A percentile compares a stretch with the other conserved stretches of the same genome.
Evolutionary conservation across 2,888 invertebrate species (phyloP).

Genomic region (Mallateleia sp.): DNA sequence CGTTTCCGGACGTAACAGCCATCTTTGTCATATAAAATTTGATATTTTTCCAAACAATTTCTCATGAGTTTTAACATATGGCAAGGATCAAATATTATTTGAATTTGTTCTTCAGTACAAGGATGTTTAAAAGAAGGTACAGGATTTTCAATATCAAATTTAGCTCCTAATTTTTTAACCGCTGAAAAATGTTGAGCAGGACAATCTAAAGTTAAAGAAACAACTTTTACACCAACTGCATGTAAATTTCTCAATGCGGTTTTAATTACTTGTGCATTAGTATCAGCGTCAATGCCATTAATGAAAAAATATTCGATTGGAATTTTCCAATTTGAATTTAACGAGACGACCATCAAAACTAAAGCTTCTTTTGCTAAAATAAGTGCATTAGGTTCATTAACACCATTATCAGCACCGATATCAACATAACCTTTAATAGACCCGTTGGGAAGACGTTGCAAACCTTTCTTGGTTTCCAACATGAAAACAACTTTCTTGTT

Average conservation of each 20-base stretch:
- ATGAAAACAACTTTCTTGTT: no score
- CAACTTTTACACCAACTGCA: not conserved
- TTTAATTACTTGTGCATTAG: not conserved
- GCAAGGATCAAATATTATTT: constrained; percentile 6
- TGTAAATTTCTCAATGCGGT: not conserved
- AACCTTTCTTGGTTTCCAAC: constrained; percentile 53
- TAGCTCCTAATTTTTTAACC: not conserved
- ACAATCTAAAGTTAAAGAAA: not conserved
- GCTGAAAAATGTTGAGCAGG: not conserved
- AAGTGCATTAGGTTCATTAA: not conserved
- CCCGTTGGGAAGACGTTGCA: constrained; percentile 24
- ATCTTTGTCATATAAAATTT: not conserved
- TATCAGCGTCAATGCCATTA: constrained; percentile 11
- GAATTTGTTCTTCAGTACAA: not conserved
- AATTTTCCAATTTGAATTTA: constrained; percentile 58
- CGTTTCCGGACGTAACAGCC: no score
- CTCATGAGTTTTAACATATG: not conserved
- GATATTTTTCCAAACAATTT: not conserved
- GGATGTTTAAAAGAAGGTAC: not conserved
- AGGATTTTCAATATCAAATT: not conserved
- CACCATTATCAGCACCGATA: constrained; percentile 1
- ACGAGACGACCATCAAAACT: constrained; percentile 44
- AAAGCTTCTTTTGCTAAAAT: constrained; percentile 55
- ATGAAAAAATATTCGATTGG: constrained; percentile 29
- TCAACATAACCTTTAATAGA: constrained; percentile 34